phyloP scores from a whole-genome alignment of 2,888 invertebrate genomes.

The Diloba caeruleocephala region DNA sequence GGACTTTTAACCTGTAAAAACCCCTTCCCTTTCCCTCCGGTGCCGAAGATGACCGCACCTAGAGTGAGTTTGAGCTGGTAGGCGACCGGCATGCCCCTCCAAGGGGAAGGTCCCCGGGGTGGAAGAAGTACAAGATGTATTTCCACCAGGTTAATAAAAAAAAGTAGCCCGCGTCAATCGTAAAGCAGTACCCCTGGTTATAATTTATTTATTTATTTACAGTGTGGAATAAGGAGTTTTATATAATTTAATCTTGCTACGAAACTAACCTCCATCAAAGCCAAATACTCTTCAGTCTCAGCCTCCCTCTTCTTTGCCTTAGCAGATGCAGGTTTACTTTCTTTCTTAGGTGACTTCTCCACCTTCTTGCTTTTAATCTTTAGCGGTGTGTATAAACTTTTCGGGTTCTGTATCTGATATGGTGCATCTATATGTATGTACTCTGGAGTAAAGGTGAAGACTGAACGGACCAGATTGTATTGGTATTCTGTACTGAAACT shows the following conservation, averaged over 20 bases:
- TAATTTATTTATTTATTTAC: too few relatives aligned
- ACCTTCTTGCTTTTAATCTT: conserved; percentile 67
- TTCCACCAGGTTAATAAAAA: too few relatives aligned
- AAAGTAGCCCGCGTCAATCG: too few relatives aligned
- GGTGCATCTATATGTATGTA: conserved; percentile 73
- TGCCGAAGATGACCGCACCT: too few relatives aligned
- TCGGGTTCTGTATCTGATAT: conserved; percentile 73
- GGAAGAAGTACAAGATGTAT: too few relatives aligned
- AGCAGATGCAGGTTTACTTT: not conserved
- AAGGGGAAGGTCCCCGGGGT: too few relatives aligned
- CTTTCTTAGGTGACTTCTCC: conserved; percentile 67
- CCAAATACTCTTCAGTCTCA: conserved; percentile 71
- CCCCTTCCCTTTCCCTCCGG: too few relatives aligned
- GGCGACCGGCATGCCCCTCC: too few relatives aligned
- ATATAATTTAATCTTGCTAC: not conserved
- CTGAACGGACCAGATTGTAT: conserved; percentile 76
- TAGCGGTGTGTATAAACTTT: conserved; percentile 63
- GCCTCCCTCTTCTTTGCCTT: conserved; percentile 72
- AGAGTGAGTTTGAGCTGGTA: too few relatives aligned
- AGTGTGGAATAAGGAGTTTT: too few relatives aligned
- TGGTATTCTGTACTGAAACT: conserved; percentile 84
- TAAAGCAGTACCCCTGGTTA: too few relatives aligned
- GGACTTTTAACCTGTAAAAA: too few relatives aligned
- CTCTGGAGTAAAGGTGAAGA: conserved; percentile 78
- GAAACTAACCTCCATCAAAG: conserved; percentile 70